Conservation (phyloP, 1,140 invertebrate species). For the Elymnias hypermnestra region DNA sequence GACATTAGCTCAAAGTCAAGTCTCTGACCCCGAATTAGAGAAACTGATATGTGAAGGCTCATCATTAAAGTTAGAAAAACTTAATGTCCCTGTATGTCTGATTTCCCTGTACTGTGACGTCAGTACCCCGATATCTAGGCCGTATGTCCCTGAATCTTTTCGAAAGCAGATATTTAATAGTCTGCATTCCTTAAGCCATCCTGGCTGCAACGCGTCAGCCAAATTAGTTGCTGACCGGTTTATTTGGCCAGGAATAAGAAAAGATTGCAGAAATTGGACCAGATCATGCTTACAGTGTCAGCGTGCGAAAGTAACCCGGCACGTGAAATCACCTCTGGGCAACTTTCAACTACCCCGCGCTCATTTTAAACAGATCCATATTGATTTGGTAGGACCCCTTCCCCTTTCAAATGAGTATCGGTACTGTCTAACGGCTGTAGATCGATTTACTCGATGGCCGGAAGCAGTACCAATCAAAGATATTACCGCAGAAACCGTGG, state of each 20-base stretch:
- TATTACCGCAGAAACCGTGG: constrained; percentile 16
- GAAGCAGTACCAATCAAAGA: constrained; percentile 10
- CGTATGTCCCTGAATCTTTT: constrained; percentile 1
- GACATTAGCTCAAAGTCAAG: too few species aligned
- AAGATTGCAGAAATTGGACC: constrained; percentile 18
- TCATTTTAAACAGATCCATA: constrained; percentile 6
- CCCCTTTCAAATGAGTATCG: constrained; percentile 5
- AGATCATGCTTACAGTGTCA: constrained; percentile 13
- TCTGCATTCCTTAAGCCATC: constrained; percentile 12
- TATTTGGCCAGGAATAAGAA: constrained; percentile 16
- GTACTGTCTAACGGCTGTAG: constrained; percentile 16
- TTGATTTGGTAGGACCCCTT: constrained; percentile 17
- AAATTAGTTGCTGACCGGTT: constrained; percentile 15
- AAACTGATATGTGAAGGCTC: constrained; percentile 3
- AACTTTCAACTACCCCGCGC: constrained; percentile 1
- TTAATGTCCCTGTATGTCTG: neutral
- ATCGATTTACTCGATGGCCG: constrained; percentile 16
- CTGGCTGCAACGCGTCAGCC: constrained; percentile 9
- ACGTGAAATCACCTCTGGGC: constrained; percentile 11
- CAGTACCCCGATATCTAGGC: constrained; percentile 11
- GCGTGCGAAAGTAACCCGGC: constrained; percentile 13
- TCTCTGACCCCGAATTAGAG: constrained; percentile 7
- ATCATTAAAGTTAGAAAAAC: constrained; percentile 7
- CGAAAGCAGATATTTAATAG: neutral
- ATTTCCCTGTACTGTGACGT: constrained; percentile 9